These are phyloP conservation scores for Dasysyrphus albostriatus DNA, from an alignment of 2,888 invertebrate genomes.

Conservation along the genomic window DNA sequence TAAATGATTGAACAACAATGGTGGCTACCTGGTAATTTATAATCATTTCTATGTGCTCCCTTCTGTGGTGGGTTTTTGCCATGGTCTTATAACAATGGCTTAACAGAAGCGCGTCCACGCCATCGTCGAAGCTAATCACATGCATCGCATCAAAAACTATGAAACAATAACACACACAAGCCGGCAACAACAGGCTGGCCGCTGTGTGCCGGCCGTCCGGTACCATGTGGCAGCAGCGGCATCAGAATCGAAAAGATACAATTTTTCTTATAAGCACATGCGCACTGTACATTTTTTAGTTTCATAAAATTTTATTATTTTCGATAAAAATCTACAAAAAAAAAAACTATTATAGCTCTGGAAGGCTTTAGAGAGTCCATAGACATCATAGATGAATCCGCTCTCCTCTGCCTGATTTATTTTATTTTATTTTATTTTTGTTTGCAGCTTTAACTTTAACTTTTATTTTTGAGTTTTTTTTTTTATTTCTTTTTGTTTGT, in stretches of 20 bases:
- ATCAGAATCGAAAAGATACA: slow-evolving; percentile 8
- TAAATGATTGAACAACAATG: slow-evolving; percentile 72
- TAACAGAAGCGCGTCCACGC: slow-evolving; percentile 59
- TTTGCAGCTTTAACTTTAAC: slow-evolving; percentile 10
- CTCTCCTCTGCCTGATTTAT: slow-evolving; percentile 17
- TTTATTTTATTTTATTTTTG: slow-evolving; percentile 19
- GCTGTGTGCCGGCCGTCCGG: background rate
- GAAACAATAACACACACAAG: slow-evolving; percentile 56
- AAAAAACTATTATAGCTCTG: slow-evolving; percentile 37
- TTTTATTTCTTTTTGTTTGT: background rate
- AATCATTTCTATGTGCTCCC: slow-evolving; percentile 43
- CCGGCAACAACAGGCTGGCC: slow-evolving; percentile 15
- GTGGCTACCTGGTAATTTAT: slow-evolving; percentile 70
- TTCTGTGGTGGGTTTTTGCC: slow-evolving; percentile 34
- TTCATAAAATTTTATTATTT: slow-evolving; percentile 68
- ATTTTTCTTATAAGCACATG: slow-evolving; percentile 32
- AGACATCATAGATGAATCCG: background rate
- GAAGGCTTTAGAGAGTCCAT: slow-evolving; percentile 20
- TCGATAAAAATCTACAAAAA: slow-evolving; percentile 62
- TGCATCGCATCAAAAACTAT: slow-evolving; percentile 62
- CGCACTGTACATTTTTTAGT: slow-evolving; percentile 33
- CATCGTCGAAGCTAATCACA: slow-evolving; percentile 54
- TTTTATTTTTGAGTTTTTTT: background rate
- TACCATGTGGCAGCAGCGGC: background rate
- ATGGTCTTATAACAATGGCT: slow-evolving; percentile 33